These are phyloP conservation scores for Cairina moschata DNA, from an alignment of 2,113 vertebrate genomes.

Conservation along the genomic window DNA sequence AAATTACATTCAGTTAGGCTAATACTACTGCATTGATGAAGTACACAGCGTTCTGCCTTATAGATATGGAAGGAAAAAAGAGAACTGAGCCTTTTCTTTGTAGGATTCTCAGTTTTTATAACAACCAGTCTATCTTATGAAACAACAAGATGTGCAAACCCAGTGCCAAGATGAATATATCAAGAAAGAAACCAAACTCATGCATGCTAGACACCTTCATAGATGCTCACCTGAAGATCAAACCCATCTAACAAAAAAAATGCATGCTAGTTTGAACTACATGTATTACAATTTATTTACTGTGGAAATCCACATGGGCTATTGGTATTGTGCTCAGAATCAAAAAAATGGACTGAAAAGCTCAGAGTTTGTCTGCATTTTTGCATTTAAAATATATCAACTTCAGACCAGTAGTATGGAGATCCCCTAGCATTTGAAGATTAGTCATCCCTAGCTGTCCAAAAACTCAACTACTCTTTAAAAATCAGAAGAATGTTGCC, in stretches of 20 bases:
- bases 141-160: not conserved
- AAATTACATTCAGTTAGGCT: not conserved
- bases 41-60: not conserved
- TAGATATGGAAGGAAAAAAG: not conserved
- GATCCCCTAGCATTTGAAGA: not conserved
- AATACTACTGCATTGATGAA: not conserved
- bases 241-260: not conserved
- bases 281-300: not conserved
- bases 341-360: not conserved
- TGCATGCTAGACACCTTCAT: not conserved
- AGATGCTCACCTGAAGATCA: not conserved
- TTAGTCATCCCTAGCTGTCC: not conserved
- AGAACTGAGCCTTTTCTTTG: not conserved
- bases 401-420: slow-evolving; percentile 16
- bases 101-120: not conserved
- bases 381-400: slow-evolving; percentile 3
- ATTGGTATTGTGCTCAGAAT: not conserved
- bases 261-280: not conserved
- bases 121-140: not conserved
- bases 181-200: not conserved
- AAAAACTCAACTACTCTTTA: slow-evolving; percentile 7
- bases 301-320: not conserved
- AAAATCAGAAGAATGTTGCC: not conserved
- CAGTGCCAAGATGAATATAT: not conserved
- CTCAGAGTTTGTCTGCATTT: not conserved